Conservation (phyloP, 2,797 vertebrate genomes). For the Decapterus maruadsi region DNA sequence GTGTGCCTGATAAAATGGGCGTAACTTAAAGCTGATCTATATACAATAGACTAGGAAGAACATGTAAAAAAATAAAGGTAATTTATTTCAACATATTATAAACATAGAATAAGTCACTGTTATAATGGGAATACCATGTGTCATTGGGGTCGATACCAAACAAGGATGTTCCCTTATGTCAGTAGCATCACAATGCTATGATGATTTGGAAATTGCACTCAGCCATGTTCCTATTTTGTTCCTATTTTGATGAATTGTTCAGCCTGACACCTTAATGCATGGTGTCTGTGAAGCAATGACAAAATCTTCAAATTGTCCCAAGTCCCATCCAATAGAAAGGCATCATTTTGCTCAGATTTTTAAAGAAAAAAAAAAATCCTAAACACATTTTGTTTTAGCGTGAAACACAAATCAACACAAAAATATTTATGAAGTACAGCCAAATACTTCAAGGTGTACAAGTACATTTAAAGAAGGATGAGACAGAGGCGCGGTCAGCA, state of each 20-base stretch:
- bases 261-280: background rate
- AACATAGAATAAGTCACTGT: too few species aligned
- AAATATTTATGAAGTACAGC: conserved; percentile 11
- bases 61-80: too few species aligned
- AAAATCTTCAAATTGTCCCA: background rate
- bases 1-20: too few species aligned
- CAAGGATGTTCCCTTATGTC: too few species aligned
- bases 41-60: too few species aligned
- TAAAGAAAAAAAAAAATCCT: background rate
- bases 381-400: background rate
- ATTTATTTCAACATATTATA: too few species aligned
- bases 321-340: background rate
- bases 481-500: conserved; percentile 23
- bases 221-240: too few species aligned
- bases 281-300: background rate
- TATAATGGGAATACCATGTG: too few species aligned
- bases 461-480: conserved; percentile 35
- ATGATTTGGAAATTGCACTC: too few species aligned
- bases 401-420: conserved; percentile 6
- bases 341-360: background rate
- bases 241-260: background rate
- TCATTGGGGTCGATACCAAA: too few species aligned
- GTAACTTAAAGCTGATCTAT: too few species aligned
- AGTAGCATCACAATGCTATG: too few species aligned
- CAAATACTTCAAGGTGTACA: conserved; percentile 5